Base-by-base conservation (phyloP, 2,113 vertebrate species). In the Dunckerocampus dactyliophorus region DNA sequence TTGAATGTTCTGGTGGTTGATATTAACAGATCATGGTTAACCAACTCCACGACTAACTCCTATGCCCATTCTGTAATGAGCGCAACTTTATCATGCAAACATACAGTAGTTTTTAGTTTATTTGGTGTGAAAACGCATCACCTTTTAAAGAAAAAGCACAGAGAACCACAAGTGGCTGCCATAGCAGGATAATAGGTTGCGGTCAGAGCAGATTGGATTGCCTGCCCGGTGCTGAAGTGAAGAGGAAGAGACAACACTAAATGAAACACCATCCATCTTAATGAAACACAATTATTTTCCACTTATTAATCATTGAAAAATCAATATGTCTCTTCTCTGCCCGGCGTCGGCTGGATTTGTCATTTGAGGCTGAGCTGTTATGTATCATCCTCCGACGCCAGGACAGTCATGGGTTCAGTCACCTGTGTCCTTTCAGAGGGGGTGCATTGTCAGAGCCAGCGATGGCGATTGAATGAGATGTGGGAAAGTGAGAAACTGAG, bases 281-380 rank as follows among this genome's bases (percentile, higher is more conserved):
- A 98, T 98, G 97, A 98, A 98, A 98, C 95, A 95, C 95, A 98
- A 98, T 99, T 98, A 98, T 96, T 97, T 98, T 97, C 94, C 96
- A 93, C 95, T 98, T 97, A 99, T 98, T 98, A 98, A 99, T 98
- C 95, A 99, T 97, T 98, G 94, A 95, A 94, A 96, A 99, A 99
- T 98, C 96, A 98, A 98, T 99, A 96, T 91, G 92, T 97, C 95
- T 97, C 92, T 94, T 96, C 93, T 92, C 90, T 88, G 91, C 93
- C 92, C 91, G 92, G 93, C 91, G 92, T 93, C 77, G 80, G 91
- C 91, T 90, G 93, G 93, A 96, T 98, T 96, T 95, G 94, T 96
- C 95, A 98, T 97, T 92, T 84, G 77, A 82, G 85, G 83, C 91
- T 84, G 90, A 89, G 90, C 85, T 88, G 92, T 93, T 92, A 98